Evolutionary conservation across 37 sponge, comb jelly and placozoan genomes (phyloP), one percentile per base, ranked within the genome.

Genomic region (Corticium candelabrum): DNA sequence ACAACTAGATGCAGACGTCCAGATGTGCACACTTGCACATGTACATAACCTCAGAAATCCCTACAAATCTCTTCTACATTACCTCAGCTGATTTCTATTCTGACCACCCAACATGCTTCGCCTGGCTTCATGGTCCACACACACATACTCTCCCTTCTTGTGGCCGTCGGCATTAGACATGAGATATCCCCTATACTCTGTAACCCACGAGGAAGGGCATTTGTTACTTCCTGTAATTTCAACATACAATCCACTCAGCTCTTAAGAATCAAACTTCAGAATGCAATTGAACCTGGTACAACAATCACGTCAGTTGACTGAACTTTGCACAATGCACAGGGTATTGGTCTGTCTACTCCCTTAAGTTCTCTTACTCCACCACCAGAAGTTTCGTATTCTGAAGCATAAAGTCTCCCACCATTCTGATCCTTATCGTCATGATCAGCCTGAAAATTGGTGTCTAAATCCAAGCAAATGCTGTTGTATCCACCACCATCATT

Each of bases 111-210:
- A 27, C 15, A 50, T 21, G 62, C 21, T 27, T 50, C 62, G 62
- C 11, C 15, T 50, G 62, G 80, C 74, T 33, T 72, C 1, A 38
- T 37, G 35, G 36, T 74, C 80, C 29, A 80, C 2, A 39, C 80
- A 80, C 11, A 80, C 37, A 38, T 34, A 80, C 5, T 34, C 73
- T 0, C 74, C 75, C 35, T 68, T 76, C 37, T 72, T 27, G 62
- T 21, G 62, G 21, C 15, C 11, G 1, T 74, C 27, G 1, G 31
- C n/a, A 29, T 72, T 1, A 37, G 72, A 35, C 70, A 80, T 71
- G 0, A 80, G 73, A 37, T 74, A 80, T 3, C 80, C 80, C 1
- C 36, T 21, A 70, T 80, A 80, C 73, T 80, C 80, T 29, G 7
- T 5, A 21, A 35, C 68, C 80, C 80, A 80, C 30, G 39, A 33